Evolutionary conservation across 1,140 invertebrate genomes (phyloP), one percentile per base, ranked within the genome.

Genomic region (Eulimnadia texana): DNA sequence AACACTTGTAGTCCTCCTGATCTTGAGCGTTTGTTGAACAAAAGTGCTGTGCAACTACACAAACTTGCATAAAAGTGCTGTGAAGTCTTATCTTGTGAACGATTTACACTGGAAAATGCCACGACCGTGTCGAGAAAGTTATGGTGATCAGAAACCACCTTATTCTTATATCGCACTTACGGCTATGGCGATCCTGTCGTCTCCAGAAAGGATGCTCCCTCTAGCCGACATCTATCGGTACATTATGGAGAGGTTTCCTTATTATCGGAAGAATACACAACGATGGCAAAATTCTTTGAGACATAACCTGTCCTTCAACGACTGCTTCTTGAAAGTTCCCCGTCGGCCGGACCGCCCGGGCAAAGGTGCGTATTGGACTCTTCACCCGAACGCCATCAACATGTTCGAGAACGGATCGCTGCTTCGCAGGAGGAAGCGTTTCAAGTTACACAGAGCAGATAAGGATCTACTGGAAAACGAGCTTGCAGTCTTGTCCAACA

Each of bases 141-240:
- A 93, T 72, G 90, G 89, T 68, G 90, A 91, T 71, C 89, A 93
- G 69, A 98, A 98, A 71, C 93, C 93, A 49, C 93, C 93, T 0
- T 98, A 94, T 72, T 96, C 92, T 0, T 97, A 98, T 72, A 97
- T 98, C 63, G 93, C 92, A 0, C 75, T 98, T 54, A 97, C 93
- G 13, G 93, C 93, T 24, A 96, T 97, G 93, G 93, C 93, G 13
- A 97, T 98, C 65, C 92, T 92, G 83, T 87, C 84, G 65, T 93
- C 88, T 1, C 83, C 84, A 20, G 90, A 96, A 71, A 94, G 94
- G 72, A 97, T 96, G 93, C 76, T 95, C 51, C 92, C 93, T 3
- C 76, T 98, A 22, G 89, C 86, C 28, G 91, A 93, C 70, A 94
- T 94, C 69, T 94, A 94, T 75, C 86, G 87, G 69, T 94, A 88